Percentiles rank a stretch among this genome's conserved stretches.
Evolutionary conservation across 2,888 invertebrate species (phyloP).

Genomic region (Trisateles emortualis): DNA sequence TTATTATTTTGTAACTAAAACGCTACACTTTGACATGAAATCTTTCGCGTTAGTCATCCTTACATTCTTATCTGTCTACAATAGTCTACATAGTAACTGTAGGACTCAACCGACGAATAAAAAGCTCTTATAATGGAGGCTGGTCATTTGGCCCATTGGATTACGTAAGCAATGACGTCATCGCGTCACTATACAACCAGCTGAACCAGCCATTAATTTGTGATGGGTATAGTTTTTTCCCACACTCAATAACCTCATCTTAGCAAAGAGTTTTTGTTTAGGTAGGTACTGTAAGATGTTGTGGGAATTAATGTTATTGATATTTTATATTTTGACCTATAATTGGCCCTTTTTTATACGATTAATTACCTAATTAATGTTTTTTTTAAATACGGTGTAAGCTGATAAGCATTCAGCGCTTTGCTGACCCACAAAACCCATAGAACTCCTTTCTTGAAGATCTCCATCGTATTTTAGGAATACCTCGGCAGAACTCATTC

Average conservation of each 20-base stretch:
- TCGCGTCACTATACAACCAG: no score
- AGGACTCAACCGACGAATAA: slow-evolving; percentile 24
- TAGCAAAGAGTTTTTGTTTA: not conserved
- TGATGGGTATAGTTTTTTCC: slow-evolving; percentile 14
- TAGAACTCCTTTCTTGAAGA: no score
- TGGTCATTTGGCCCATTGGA: slow-evolving; percentile 31
- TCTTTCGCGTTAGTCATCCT: slow-evolving; percentile 21
- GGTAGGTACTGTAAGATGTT: not conserved
- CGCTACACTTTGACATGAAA: slow-evolving; percentile 26
- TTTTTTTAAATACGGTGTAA: no score
- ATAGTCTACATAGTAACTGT: slow-evolving; percentile 4
- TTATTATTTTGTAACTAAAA: no score
- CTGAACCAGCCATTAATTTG: slow-evolving; percentile 13
- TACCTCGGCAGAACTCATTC: no score
- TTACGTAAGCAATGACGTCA: slow-evolving; percentile 37
- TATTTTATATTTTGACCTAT: not conserved
- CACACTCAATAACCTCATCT: slow-evolving; percentile 16
- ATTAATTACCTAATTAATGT: not conserved
- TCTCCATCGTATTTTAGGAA: no score
- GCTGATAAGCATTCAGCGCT: no score
- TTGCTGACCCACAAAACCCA: no score
- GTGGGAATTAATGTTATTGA: not conserved
- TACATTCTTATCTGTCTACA: slow-evolving; percentile 4
- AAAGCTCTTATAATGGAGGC: slow-evolving; percentile 25
- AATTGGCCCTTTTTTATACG: not conserved